These are phyloP conservation scores for Acromyrmex heyeri DNA, from an alignment of 1,140 invertebrate genomes.

Conservation along the genomic window DNA sequence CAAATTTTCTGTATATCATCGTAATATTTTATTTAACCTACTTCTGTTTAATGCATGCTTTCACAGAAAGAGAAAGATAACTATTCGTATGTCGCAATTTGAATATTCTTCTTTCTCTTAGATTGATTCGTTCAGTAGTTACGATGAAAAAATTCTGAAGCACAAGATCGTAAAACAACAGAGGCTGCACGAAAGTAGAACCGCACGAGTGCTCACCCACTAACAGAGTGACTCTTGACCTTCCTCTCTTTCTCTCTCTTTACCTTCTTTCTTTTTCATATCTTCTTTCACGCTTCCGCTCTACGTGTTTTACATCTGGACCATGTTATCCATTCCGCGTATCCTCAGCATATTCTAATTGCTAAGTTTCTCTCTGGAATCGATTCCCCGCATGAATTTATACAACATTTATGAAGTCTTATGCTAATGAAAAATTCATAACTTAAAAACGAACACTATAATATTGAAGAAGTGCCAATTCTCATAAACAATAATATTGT, in stretches of 20 bases:
- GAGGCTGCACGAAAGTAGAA: conserved; percentile 74
- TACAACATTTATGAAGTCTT: neutral
- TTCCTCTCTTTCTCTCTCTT: conserved; percentile 20
- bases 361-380: conserved; percentile 68
- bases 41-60: neutral
- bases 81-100: neutral
- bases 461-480: neutral
- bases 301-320: neutral
- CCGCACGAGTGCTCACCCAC: conserved; percentile 75
- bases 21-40: neutral
- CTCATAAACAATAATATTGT: neutral
- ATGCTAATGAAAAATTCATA: neutral
- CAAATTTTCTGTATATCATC: conserved; percentile 5
- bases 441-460: neutral
- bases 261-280: conserved; percentile 41
- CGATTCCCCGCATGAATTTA: neutral
- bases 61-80: conserved; percentile 6
- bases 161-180: conserved; percentile 15
- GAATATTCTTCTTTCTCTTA: neutral
- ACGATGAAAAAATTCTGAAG: neutral
- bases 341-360: conserved; percentile 64
- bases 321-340: conserved; percentile 21
- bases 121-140: neutral
- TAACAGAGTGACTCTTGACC: conserved; percentile 79
- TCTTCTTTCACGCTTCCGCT: conserved; percentile 25